phyloP scores from a whole-genome alignment of 2,113 vertebrate genomes.

The Phylloscopus trochilus region DNA sequence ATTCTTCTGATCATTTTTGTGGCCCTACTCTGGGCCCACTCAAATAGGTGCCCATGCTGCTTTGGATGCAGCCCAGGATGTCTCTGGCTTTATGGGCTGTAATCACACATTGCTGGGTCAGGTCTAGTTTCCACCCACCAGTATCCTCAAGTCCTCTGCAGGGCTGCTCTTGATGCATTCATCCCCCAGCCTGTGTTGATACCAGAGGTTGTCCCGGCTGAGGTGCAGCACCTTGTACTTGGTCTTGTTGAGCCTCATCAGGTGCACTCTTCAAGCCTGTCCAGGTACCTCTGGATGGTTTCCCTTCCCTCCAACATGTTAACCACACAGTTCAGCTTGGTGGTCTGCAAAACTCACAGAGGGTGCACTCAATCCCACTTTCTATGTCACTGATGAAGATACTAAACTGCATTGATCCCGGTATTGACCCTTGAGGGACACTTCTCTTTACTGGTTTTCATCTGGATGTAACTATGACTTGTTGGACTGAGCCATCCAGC shows the following conservation, averaged over 20 bases:
- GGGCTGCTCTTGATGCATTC: not conserved
- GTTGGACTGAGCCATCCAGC: not conserved
- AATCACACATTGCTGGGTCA: not conserved
- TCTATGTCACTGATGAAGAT: too few relatives aligned
- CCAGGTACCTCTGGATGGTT: not conserved
- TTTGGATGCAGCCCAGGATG: not conserved
- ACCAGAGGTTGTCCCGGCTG: accelerated
- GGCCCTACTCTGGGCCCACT: not conserved
- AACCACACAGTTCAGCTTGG: not conserved
- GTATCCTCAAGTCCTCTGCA: not conserved
- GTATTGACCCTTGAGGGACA: accelerated
- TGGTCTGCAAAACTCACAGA: not conserved
- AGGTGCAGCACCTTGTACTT: not conserved
- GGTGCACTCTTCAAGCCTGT: not conserved
- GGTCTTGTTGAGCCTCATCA: not conserved
- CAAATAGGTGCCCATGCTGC: accelerated
- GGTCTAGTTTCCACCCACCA: not conserved
- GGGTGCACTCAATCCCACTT: not conserved
- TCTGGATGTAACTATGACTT: not conserved
- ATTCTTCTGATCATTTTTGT: not conserved
- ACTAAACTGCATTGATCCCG: not conserved
- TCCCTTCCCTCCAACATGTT: not conserved
- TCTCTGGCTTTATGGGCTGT: accelerated
- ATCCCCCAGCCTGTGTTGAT: not conserved
- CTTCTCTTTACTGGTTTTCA: not conserved